Base-by-base conservation (phyloP, 2,113 vertebrate species). In the Aramus guarauna region DNA sequence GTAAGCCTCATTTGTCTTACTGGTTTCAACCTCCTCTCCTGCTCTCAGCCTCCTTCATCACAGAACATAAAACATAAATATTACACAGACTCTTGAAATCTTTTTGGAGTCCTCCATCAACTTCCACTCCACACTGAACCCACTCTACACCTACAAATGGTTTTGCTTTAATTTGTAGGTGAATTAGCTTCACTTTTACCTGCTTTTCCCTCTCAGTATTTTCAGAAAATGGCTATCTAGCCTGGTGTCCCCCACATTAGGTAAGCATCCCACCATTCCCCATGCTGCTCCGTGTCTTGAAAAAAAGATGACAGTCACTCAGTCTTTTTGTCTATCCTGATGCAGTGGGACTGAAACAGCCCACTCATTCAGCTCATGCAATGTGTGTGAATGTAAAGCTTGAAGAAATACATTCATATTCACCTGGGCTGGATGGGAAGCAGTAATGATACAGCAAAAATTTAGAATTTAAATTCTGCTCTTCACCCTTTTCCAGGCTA, bases 301-400 rank as follows among this genome's bases (percentile, higher is more conserved):
- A n/a, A 34, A 58, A 19, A 73, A 53, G 0, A 9, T 37, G 39
- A 59, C 34, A 62, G 21, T 22, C 24, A 14, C 12, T 5, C 12
- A 6, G 19, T 2, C 12, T 15, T 91, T 62, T 23, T 13, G 36
- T 11, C 59, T 80, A 19, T n/a, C 36, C 53, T 15, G 62, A 11
- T 3, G 22, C 36, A 58, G 19, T 6, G 24, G 29, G 45, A 74
- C 22, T 2, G 6, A 43, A 53, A 0, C n/a, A 83, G 15, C 12
- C 39, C 66, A 9, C 27, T 75, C 64, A 34, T 2, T 30, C 62
- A 81, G 78, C 43, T 52, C 48, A 9, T 32, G 19, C 36, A 64
- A 2, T 5, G 4, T 2, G 0, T 10, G 27, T 53, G 43, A n/a
- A 47, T 6, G 24, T 1, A 32, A n/a, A 45, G 23, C 5, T 4